phyloP scores from a whole-genome alignment of 1,140 invertebrate genomes.

The Bilobella aurantiaca region DNA sequence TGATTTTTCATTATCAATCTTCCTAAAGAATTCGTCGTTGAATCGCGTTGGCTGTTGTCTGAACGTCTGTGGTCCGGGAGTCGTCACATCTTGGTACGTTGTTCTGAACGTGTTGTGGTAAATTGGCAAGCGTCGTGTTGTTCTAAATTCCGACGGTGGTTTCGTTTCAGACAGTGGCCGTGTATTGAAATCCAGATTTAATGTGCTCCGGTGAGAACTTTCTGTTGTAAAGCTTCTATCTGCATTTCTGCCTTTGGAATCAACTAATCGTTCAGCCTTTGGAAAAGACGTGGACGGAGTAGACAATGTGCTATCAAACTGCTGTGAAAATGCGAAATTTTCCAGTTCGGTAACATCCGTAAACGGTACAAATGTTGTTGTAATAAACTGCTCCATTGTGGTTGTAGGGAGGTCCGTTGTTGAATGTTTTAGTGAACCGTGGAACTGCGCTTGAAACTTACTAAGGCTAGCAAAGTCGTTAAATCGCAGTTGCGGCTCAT shows the following conservation, averaged over 20 bases:
- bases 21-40: constrained; percentile 14
- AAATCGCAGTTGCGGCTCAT: not conserved
- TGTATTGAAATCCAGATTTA: not conserved
- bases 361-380: not conserved
- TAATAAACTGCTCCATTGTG: not conserved
- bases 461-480: not conserved
- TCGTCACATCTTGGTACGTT: constrained; percentile 6
- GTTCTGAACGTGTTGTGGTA: constrained; percentile 32
- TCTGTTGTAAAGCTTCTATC: not conserved
- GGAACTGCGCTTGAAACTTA: not conserved
- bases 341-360: not conserved
- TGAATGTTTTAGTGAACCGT: not conserved
- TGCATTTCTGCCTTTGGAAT: not conserved
- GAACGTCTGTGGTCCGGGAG: constrained; percentile 6
- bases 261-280: too few species aligned
- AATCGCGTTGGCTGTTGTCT: not conserved
- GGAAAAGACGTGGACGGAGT: too few species aligned
- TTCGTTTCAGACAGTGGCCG: not conserved
- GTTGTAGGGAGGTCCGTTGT: not conserved
- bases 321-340: not conserved
- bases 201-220: not conserved
- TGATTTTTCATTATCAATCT: constrained; percentile 6
- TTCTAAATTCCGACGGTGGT: not conserved
- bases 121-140: constrained; percentile 14
- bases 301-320: too few species aligned